Base-by-base conservation (phyloP, 2,888 invertebrate genomes). In the Protonemura montana region DNA sequence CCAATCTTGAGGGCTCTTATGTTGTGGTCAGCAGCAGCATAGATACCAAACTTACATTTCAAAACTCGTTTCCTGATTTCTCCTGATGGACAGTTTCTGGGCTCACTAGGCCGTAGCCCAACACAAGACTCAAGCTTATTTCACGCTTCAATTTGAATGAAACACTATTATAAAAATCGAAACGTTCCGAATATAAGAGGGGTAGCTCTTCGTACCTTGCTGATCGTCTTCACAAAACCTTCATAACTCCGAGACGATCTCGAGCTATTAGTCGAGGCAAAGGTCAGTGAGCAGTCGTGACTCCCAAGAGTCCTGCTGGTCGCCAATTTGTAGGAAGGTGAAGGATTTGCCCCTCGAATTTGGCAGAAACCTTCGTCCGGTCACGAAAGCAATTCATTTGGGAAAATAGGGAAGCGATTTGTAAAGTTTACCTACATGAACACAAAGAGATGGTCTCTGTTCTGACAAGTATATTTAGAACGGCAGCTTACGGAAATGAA, bases 321-420 rank as follows among this genome's bases (percentile, higher is more conserved):
- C 81, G n/a, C 81, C 81, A 29, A 81, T 28, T n/a, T 28, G 30
- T 28, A n/a, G 7, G 81, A 81, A 81, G 81, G 81, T 81, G 29
- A 81, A 81, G 81, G 81, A 30, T 29, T 81, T 81, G 81, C n/a
- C 30, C 81, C 29, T 81, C 81, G 27, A 81, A 29, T n/a, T 28
- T 81, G 78, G 26, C 78, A 27, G 21, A 29, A 30, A n/a, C 81
- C 30, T 81, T 30, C 30, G 28, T 2, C 7, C 30, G 13, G 30
- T 81, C 81, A 81, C 81, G 81, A 81, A 10, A 27, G 78, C 28
- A 59, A 59, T 59, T 59, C 59, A 59, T 59, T 59, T 59, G 59
- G 16, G 1, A 59, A 59, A 59, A 59, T 59, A 21, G 59, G 59
- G 59, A 59, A 59, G 59, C 59, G 59, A 59, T 59, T 59, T 59